Evolutionary conservation across 92 coral and sea anemone species (phyloP).

Genomic region (Zoanthus sansibaricus): DNA sequence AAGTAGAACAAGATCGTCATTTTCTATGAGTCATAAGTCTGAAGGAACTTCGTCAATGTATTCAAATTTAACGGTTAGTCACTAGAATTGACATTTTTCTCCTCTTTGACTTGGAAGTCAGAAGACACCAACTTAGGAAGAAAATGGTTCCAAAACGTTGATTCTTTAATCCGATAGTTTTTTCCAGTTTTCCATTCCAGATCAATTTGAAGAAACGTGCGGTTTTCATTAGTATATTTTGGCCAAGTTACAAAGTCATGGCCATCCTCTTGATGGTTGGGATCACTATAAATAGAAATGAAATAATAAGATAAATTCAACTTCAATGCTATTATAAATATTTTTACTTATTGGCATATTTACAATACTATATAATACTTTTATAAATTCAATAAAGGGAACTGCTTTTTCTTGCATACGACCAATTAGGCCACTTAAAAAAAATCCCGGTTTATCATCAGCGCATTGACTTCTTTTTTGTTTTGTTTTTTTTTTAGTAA

Average conservation of each 20-base stretch:
- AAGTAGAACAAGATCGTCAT: neutral
- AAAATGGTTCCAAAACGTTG: conserved; percentile 53
- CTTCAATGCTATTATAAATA: neutral
- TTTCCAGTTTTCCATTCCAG: conserved; percentile 32
- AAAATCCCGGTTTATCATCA: too few relatives aligned
- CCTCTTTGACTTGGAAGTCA: neutral
- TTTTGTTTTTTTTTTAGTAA: too few relatives aligned
- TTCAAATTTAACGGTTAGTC: neutral
- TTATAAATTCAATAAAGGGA: too few relatives aligned
- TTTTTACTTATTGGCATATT: too few relatives aligned
- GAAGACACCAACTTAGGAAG: conserved; percentile 38
- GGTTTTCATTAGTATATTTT: conserved; percentile 46
- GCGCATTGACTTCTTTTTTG: too few relatives aligned
- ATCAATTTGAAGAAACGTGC: conserved; percentile 41
- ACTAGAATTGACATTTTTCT: neutral
- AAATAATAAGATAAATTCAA: neutral
- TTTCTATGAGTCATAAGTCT: neutral
- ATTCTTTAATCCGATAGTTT: conserved; percentile 17
- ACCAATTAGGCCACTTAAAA: too few relatives aligned
- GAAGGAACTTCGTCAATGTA: neutral
- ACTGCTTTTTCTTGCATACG: too few relatives aligned
- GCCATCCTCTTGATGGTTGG: conserved; percentile 30
- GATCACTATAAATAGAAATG: conserved; percentile 12
- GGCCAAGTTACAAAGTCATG: conserved; percentile 57
- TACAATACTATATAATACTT: too few relatives aligned